Conservation (phyloP, 2,888 invertebrate genomes). For the Apamea anceps region DNA sequence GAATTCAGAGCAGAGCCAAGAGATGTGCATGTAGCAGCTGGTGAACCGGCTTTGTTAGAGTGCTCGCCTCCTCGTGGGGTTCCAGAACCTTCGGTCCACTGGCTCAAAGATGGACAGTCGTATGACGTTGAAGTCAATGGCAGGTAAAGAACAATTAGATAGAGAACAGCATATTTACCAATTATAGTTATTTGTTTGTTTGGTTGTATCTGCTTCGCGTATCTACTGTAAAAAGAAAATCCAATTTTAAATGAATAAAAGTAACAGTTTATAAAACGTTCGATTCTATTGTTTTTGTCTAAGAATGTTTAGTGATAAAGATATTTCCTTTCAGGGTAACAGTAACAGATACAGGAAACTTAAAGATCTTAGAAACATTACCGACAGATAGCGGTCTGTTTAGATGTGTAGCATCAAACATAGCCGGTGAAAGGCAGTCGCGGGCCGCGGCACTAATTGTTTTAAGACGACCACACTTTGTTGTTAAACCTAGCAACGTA, state of each 20-base stretch:
- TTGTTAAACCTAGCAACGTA: slow-evolving; percentile 95
- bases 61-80: slow-evolving; percentile 98
- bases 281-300: slow-evolving; percentile 8
- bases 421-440: slow-evolving; percentile 96
- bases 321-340: slow-evolving; percentile 90
- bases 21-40: slow-evolving; percentile 97
- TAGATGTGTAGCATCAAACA: slow-evolving; percentile 97
- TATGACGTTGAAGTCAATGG: slow-evolving; percentile 92
- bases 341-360: slow-evolving; percentile 96
- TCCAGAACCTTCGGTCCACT: slow-evolving; percentile 97
- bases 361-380: slow-evolving; percentile 97
- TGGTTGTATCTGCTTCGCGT: too few relatives aligned
- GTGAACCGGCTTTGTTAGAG: slow-evolving; percentile 97
- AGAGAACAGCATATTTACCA: not conserved
- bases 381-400: slow-evolving; percentile 97
- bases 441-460: slow-evolving; percentile 95
- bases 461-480: slow-evolving; percentile 96
- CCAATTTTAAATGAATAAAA: not conserved
- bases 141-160: slow-evolving; percentile 82
- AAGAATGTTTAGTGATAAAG: slow-evolving; percentile 24
- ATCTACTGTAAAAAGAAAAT: not conserved
- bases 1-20: slow-evolving; percentile 98
- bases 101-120: slow-evolving; percentile 94
- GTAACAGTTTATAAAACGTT: not conserved
- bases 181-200: too few relatives aligned